A percentile compares a stretch with the other conserved stretches of the same genome.
These are phyloP conservation scores for Drosophila basisetae DNA, from an alignment of 2,888 invertebrate genomes.

Conservation along the genomic window DNA sequence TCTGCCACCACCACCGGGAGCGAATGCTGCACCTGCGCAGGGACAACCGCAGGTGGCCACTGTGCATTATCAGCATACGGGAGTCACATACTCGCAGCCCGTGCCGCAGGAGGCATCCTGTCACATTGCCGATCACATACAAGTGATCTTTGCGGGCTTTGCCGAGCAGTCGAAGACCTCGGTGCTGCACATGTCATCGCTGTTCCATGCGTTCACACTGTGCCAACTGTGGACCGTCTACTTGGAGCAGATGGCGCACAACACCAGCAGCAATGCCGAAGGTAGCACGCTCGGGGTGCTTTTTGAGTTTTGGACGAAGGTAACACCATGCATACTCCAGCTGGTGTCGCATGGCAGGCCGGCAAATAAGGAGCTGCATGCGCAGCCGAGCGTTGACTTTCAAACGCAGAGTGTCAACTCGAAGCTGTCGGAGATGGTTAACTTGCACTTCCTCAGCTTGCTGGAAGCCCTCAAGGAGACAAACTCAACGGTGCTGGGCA, in stretches of 20 bases:
- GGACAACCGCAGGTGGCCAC: slow-evolving; percentile 53
- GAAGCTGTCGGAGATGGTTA: slow-evolving; percentile 98
- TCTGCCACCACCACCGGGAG: slow-evolving; percentile 66
- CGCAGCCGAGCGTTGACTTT: slow-evolving; percentile 54
- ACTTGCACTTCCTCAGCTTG: slow-evolving; percentile 97
- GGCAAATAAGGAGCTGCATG: slow-evolving; percentile 87
- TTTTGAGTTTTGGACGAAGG: slow-evolving; percentile 99
- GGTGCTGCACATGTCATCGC: slow-evolving; percentile 96
- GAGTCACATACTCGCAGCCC: slow-evolving; percentile 89
- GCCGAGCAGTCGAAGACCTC: slow-evolving; percentile 97
- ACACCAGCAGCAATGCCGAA: slow-evolving; percentile 89
- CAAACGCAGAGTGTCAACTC: slow-evolving; percentile 69
- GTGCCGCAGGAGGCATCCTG: slow-evolving; percentile 98
- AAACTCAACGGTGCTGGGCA: slow-evolving; percentile 95
- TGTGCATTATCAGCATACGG: slow-evolving; percentile 77
- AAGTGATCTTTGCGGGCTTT: slow-evolving; percentile 97
- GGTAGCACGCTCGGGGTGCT: slow-evolving; percentile 92
- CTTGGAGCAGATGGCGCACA: slow-evolving; percentile 93
- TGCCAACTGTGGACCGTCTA: slow-evolving; percentile 99
- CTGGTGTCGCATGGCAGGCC: slow-evolving; percentile 96
- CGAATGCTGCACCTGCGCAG: slow-evolving; percentile 33
- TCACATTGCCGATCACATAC: slow-evolving; percentile 98
- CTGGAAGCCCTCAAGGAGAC: slow-evolving; percentile 98
- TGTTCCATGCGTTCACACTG: slow-evolving; percentile 98
- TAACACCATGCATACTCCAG: slow-evolving; percentile 97